Conservation (phyloP, 2,888 invertebrate genomes). For the Melieria crassipennis region DNA sequence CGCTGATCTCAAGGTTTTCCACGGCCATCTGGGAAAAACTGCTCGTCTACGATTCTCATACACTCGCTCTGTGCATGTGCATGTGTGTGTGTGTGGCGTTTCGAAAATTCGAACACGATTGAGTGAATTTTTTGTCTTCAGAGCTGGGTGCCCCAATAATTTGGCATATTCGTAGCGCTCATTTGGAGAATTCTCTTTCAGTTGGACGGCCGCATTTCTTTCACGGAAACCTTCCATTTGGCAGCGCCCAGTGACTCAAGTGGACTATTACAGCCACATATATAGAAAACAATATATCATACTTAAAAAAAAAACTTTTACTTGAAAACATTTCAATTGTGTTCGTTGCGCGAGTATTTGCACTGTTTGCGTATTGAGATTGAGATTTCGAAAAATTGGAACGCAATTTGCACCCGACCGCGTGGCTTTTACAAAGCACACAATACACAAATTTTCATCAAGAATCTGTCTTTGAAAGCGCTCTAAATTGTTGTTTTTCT, state of each 20-base stretch:
- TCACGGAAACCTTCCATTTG: conserved; percentile 59
- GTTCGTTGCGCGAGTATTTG: neutral
- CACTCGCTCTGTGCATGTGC: conserved; percentile 20
- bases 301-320: neutral
- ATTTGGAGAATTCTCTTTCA: conserved; percentile 60
- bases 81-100: conserved; percentile 3
- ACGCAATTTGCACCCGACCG: conserved; percentile 23
- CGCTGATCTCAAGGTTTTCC: neutral
- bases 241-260: conserved; percentile 38
- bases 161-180: conserved; percentile 43
- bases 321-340: conserved; percentile 1
- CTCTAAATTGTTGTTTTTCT: neutral
- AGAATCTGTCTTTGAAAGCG: too few species aligned
- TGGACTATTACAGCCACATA: neutral
- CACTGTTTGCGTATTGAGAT: too few species aligned
- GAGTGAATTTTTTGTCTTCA: neutral
- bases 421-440: conserved; percentile 34
- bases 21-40: conserved; percentile 24
- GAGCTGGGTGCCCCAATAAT: conserved; percentile 23
- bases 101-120: too few species aligned
- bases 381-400: neutral
- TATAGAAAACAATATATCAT: neutral
- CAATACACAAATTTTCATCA: neutral
- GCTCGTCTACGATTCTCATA: conserved; percentile 34
- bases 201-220: conserved; percentile 57